These are phyloP conservation scores for Bombus balteatus DNA, from an alignment of 1,140 invertebrate species.

Conservation along the genomic window DNA sequence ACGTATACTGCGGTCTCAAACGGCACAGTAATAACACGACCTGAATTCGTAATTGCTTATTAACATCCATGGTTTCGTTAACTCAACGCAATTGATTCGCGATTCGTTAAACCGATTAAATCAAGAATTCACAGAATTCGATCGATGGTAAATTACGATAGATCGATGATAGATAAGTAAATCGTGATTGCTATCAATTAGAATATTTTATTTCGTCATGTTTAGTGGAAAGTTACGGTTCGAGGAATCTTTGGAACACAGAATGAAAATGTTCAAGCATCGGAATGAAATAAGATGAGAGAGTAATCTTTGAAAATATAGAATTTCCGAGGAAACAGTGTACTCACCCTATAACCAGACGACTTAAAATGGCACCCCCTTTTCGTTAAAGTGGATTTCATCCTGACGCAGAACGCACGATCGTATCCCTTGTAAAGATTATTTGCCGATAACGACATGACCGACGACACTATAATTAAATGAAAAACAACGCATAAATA, in stretches of 20 bases:
- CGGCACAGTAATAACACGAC: conserved; percentile 95
- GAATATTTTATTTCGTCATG: background rate
- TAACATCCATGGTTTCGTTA: conserved; percentile 15
- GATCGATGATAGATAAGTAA: too few relatives aligned
- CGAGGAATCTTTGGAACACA: background rate
- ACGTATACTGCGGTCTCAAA: conserved; percentile 94
- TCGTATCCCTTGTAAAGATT: conserved; percentile 92
- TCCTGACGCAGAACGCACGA: conserved; percentile 96
- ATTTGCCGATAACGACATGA: conserved; percentile 91
- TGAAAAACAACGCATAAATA: conserved; percentile 32
- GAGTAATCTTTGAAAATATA: background rate
- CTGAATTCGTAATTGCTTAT: conserved; percentile 82
- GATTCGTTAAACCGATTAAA: background rate
- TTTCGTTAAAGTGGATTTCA: conserved; percentile 99
- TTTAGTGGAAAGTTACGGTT: background rate
- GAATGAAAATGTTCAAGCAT: background rate
- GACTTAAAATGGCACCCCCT: conserved; percentile 98
- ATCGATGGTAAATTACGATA: background rate
- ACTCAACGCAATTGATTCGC: conserved; percentile 11
- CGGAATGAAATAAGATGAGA: background rate
- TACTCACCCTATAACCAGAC: conserved; percentile 96
- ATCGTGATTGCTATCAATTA: background rate
- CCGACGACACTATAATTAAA: conserved; percentile 89
- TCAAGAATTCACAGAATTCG: background rate
- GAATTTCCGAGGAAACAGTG: too few relatives aligned